Evolutionary conservation across 2,888 invertebrate genomes (phyloP), one percentile per base, ranked within the genome.

Genomic region (Cerceris ruficornis): DNA sequence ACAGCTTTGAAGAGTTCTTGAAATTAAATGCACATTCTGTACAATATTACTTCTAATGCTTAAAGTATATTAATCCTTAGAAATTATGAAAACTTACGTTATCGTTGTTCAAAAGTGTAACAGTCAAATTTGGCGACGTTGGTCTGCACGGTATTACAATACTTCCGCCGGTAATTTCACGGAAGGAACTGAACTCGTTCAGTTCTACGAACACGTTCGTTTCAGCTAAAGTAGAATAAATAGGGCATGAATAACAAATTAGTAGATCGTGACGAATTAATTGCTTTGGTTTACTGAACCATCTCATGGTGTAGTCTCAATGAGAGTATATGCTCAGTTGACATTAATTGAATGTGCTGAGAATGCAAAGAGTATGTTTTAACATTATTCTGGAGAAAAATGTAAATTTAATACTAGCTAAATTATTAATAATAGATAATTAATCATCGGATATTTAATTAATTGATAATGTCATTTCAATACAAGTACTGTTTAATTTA

Each of bases 141-240:
- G 95, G 95, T 60, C 94, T 93, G 86, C 96, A 96, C 28, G 95
- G 95, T 81, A 96, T 93, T 0, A 93, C 87, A 0, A 93, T 92
- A 28, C 92, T 89, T 0, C 86, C 93, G 4, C 91, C 91, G 11
- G 92, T 86, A 0, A 92, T 81, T 1, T 86, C 89, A n/a, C 52
- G 70, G 0, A 85, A 41, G 17, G 76, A 69, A 2, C 52, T 28
- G 4, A 60, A 41, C 2, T 6, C 57, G 7, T 90, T 90, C 0
- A 69, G 65, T 13, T 92, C 89, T 6, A 93, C 93, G 66, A 95
- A 91, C n/a, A 93, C 90, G 77, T 92, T 91, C 0, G 90, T 76
- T 4, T 90, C 86, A 88, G 95, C 94, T 94, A 79, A 70, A 91
- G 91, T 52, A 69, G 15, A 80, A 55, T 8, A 69, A 28, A 13